Evolutionary conservation across 2,888 invertebrate species (phyloP).

Genomic region (Brachyptera putata): DNA sequence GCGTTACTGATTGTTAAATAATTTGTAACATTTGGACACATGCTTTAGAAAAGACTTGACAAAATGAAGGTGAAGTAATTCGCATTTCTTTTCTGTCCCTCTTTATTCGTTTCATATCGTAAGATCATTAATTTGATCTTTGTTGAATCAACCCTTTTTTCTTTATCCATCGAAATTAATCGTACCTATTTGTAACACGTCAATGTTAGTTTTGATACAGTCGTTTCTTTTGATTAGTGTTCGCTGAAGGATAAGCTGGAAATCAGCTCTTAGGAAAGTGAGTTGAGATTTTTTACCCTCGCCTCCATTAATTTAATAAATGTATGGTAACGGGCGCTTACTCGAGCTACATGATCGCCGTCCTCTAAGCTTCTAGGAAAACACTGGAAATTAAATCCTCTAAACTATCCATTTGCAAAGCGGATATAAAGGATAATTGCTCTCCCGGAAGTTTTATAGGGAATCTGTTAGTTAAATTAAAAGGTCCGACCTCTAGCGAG

Average conservation of each 20-base stretch:
- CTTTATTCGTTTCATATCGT: too few species aligned
- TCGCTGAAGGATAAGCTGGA: too few species aligned
- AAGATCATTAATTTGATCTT: background rate
- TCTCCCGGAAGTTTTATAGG: conserved; percentile 6
- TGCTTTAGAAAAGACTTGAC: too few species aligned
- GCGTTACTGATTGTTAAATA: background rate
- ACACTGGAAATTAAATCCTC: conserved; percentile 3
- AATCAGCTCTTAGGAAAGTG: too few species aligned
- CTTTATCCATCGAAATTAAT: too few species aligned
- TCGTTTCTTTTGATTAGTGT: background rate
- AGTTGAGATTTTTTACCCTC: background rate
- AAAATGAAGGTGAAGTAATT: too few species aligned
- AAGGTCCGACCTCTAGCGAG: background rate
- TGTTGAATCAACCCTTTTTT: too few species aligned
- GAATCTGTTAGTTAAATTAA: conserved; percentile 14
- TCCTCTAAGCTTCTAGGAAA: background rate
- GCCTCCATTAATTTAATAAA: background rate
- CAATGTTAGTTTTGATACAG: background rate
- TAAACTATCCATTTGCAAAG: conserved; percentile 6
- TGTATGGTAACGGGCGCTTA: background rate
- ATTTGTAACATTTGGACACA: too few species aligned
- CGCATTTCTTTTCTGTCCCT: too few species aligned
- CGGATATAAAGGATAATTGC: conserved; percentile 12
- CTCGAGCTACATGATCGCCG: background rate
- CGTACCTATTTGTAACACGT: background rate